These are phyloP conservation scores for Ceryle rudis DNA, from an alignment of 2,797 vertebrate genomes.

Conservation along the genomic window DNA sequence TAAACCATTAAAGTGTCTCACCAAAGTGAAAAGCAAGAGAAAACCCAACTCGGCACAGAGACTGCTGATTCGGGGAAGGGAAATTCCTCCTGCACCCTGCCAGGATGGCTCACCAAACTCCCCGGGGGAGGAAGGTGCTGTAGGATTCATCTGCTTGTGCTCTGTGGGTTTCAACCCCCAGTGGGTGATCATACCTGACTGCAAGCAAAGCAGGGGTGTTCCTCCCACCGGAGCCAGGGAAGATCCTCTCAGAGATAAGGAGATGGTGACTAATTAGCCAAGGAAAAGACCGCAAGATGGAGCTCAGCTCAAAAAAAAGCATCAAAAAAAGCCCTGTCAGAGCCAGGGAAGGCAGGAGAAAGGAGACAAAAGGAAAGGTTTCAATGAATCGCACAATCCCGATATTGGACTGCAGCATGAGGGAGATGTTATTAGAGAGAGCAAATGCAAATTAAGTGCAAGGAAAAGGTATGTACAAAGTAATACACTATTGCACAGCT, in stretches of 20 bases:
- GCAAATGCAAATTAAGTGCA: not conserved
- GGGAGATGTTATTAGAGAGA: not conserved
- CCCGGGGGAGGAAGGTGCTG: not conserved
- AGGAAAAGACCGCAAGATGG: not conserved
- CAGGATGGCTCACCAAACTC: not conserved
- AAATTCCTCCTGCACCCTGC: not conserved
- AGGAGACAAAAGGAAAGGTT: not conserved
- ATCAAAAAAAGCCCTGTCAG: not conserved
- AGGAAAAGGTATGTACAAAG: not conserved
- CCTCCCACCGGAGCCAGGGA: not conserved
- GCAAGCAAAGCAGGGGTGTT: not conserved
- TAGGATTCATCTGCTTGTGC: not conserved
- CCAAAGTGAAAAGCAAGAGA: not conserved
- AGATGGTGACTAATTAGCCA: not conserved
- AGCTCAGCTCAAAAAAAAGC: conserved; percentile 15
- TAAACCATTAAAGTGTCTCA: not conserved
- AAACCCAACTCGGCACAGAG: not conserved
- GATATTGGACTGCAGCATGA: not conserved
- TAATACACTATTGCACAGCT: not conserved
- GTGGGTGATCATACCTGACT: not conserved
- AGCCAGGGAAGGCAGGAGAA: not conserved
- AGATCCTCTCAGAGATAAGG: not conserved
- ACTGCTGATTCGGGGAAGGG: not conserved
- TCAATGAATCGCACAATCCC: not conserved
- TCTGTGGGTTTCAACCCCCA: not conserved